These are phyloP conservation scores for Mesorhabditis spiculigera DNA, from an alignment of 2,888 invertebrate species.

Conservation along the genomic window DNA sequence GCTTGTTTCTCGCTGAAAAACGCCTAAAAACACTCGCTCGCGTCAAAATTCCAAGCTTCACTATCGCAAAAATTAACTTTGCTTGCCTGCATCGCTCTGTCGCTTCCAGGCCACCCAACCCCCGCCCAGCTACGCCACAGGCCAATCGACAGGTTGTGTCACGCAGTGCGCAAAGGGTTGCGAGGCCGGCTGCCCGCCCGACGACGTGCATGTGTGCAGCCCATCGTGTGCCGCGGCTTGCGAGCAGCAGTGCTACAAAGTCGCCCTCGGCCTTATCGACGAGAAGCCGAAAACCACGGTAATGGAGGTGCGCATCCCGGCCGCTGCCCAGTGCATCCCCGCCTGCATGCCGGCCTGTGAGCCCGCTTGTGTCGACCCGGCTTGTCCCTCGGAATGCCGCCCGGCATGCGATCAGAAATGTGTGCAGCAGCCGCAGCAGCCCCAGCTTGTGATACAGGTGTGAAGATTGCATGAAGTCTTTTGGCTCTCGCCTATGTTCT, in stretches of 20 bases:
- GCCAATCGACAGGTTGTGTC: not conserved
- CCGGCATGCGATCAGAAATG: constrained; percentile 22
- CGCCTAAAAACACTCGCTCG: not conserved
- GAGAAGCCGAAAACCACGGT: not conserved
- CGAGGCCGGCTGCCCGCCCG: not conserved
- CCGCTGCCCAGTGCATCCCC: constrained; percentile 23
- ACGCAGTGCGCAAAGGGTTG: not conserved
- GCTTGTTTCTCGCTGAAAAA: no score
- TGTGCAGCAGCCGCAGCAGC: constrained; percentile 5
- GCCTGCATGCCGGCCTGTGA: constrained; percentile 35
- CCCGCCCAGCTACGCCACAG: not conserved
- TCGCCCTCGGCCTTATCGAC: not conserved
- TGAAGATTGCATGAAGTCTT: no score
- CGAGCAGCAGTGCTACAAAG: constrained; percentile 1
- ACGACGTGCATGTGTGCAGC: not conserved
- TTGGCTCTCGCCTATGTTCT: no score
- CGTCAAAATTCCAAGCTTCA: not conserved
- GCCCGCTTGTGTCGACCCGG: constrained; percentile 19
- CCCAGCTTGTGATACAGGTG: not conserved
- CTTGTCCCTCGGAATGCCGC: constrained; percentile 21
- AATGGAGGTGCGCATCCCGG: not conserved
- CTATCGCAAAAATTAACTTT: not conserved
- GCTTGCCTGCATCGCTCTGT: no score
- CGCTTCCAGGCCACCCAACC: not conserved
- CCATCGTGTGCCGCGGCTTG: not conserved